Base-by-base conservation (phyloP, 1,140 invertebrate species). In the Drosophila mojavensis region DNA sequence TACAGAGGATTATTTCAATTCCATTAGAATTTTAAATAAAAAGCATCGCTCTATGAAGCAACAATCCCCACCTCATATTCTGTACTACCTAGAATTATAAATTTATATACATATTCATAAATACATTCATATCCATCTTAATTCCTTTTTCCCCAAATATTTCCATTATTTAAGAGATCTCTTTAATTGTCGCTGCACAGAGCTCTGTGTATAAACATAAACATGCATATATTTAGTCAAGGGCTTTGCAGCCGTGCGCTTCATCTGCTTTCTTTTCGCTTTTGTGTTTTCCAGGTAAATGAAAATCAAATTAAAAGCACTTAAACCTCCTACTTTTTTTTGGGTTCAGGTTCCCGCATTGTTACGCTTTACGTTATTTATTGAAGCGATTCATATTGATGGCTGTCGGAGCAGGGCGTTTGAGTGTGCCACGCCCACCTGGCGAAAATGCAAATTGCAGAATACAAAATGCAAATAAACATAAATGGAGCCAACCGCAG, bases 401-500 rank as follows among this genome's bases (percentile, higher is more conserved):
- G 15, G 26, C 26, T 15, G 17, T 28, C 3, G 15, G 13, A 6
- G 15, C 11, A 28, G 7, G 26, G 24, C 9, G 36, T n/a, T n/a
- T 1, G 11, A 20, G 20, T 39, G n/a, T 26, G 15, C 51, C 28
- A 36, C 54, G 45, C 61, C 20, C 36, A 56, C 47, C 51, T 54
- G 2, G 70, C 70, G 26, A 72, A 67, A 47, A 63, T 70, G 59
- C 48, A 70, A 56, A 54, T 58, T 53, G 43, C 48, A 36, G 53
- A 33, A 17, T 33, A 15, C 36, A 30, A 28, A 51, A 59, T 67
- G 15, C 15, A 74, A 56, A 56, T 62, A 62, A 60, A 61, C 50
- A 56, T 68, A 62, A 56, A 75, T 73, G 64, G 36, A 73, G 36
- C 54, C 51, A 74, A 69, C 67, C 67, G 55, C 73, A 71, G 60